Evolutionary conservation across 1,140 invertebrate genomes (phyloP).

Genomic region (Caenorhabditis tropicalis): DNA sequence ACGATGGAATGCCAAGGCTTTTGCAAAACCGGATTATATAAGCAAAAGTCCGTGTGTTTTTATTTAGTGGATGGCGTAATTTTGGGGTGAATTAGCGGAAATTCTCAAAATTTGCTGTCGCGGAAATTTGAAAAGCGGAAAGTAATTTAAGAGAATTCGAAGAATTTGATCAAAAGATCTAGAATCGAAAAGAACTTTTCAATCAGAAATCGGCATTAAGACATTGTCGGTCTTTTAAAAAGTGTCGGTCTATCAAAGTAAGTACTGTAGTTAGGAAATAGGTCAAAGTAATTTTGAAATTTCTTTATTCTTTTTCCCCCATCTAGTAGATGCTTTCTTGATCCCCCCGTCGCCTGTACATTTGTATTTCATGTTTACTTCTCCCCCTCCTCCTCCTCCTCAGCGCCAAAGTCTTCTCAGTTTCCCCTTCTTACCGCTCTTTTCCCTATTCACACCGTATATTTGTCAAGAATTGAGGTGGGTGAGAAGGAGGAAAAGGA

Average conservation of each 20-base stretch:
- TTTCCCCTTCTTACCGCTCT: background rate
- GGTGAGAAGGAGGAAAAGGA: background rate
- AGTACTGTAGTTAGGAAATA: background rate
- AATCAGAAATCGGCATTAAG: background rate
- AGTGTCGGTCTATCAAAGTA: background rate
- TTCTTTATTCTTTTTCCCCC: too few relatives aligned
- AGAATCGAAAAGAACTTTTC: background rate
- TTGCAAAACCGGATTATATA: conserved; percentile 18
- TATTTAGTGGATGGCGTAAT: background rate
- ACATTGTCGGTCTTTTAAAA: too few relatives aligned
- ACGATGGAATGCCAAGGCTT: conserved; percentile 37
- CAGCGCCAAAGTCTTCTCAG: conserved; percentile 35
- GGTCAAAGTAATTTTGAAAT: conserved; percentile 18
- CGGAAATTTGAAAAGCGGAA: conserved; percentile 3
- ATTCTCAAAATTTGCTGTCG: background rate
- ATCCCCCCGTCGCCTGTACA: conserved; percentile 9
- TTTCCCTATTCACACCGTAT: background rate
- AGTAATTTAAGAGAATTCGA: conserved; percentile 21
- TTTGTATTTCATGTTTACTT: conserved; percentile 43
- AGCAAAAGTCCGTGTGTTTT: background rate
- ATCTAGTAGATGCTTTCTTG: background rate
- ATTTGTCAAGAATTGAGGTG: background rate
- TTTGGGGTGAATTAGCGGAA: conserved; percentile 29
- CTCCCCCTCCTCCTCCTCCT: background rate
- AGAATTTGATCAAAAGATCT: conserved; percentile 13